Base-by-base conservation (phyloP, 2,113 vertebrate species). In the Plecotus auritus region DNA sequence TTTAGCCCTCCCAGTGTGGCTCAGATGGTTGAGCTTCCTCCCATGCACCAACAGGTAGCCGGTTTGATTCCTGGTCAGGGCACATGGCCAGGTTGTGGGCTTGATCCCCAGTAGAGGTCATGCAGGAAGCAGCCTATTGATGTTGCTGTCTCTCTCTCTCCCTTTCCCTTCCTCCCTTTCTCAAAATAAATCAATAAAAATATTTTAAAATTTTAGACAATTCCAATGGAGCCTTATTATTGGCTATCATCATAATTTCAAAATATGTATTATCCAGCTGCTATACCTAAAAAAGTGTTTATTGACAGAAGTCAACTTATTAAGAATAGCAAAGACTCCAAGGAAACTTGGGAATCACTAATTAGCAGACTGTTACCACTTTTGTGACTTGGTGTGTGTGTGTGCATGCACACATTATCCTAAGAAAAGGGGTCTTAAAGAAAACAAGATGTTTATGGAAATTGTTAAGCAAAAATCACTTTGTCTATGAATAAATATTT, bases 401-500 rank as follows among this genome's bases (percentile, higher is more conserved):
- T 61, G 13, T 26, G 5, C 35, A 0, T 42, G 2, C 8, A 26
- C n/a, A 4, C 35, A 5, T 78, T 72, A 37, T 85, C 11, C 59
- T 83, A 80, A 94, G 70, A 72, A 91, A 88, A 59, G 13, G 9
- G 16, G 9, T 61, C 35, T 94, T 69, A 61, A 90, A 96, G 49
- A 30, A 81, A 96, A 80, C 0, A 32, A n/a, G 30, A 54, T 78
- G 40, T 85, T 64, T 35, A 56, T 49, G 13, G 16, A 96, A 91
- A 95, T 35, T 56, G 9, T 74, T 77, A 70, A 85, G 42, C 42
- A 90, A 85, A 95, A 76, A 73, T 81, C 74, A 85, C 74, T 61
- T 81, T 88, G 73, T 64, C 30, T 61, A 26, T 20, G 45, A 91
- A 92, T 35, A 94, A 47, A 73, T 40, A 61, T 42, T 88, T 59